Evolutionary conservation across 2,888 invertebrate genomes (phyloP), one percentile per base, ranked within the genome.

Genomic region (Cephus nigrinus): DNA sequence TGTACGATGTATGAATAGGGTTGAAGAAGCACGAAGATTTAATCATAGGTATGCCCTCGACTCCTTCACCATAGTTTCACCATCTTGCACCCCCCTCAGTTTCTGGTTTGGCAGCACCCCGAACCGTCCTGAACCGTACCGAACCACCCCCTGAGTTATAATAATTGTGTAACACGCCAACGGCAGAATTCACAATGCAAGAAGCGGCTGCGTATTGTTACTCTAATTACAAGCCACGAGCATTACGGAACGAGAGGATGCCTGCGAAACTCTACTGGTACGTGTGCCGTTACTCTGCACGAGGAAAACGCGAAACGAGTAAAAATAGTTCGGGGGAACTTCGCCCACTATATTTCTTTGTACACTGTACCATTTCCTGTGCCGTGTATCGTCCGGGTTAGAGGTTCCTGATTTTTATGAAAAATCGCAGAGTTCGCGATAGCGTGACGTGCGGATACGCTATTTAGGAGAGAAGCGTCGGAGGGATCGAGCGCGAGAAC

Each of bases 161-260:
- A 86, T 85, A 86, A 86, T 87, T 85, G 82, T 82, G 81, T 83
- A 82, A 84, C 84, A 80, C 82, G 82, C 82, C 77, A 79, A 80
- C 78, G 80, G 83, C 79, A 80, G 79, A 87, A 84, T 87, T 86
- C 81, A 83, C 82, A 82, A 80, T 80, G 78, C 77, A 79, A 81
- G 82, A 75, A 75, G 76, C 75, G 75, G 69, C 69, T 81, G 78
- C 76, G 81, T 82, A 85, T 86, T 86, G 85, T 86, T 86, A 83
- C 82, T 85, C 83, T 85, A 87, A 87, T 87, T 87, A 85, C 86
- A 83, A 85, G 80, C 79, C 81, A 76, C 81, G 80, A 82, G 75
- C 76, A 75, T 76, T 77, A 69, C 69, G 73, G 71, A 80, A 81
- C 73, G 79, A 80, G 23, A 55, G 23, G 23, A 55, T 23, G 23